Evolutionary conservation across 2,113 vertebrate species (phyloP).

Genomic region (Lontra canadensis): DNA sequence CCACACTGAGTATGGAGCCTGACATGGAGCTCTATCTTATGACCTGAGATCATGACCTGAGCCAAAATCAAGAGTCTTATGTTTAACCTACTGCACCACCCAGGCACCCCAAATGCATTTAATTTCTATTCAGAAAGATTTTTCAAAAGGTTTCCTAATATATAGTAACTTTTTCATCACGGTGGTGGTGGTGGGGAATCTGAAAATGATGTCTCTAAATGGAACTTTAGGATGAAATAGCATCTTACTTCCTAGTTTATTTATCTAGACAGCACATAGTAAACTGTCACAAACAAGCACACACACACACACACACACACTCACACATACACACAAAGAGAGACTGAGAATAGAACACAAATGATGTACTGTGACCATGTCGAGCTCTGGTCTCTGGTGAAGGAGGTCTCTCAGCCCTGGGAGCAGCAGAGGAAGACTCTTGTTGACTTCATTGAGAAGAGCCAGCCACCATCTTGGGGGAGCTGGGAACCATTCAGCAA

Average conservation of each 20-base stretch:
- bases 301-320: not conserved
- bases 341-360: not conserved
- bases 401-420: not conserved
- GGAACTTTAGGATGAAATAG: not conserved
- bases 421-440: not conserved
- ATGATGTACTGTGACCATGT: not conserved
- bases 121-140: not conserved
- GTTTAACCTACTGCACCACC: not conserved
- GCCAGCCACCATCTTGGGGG: not conserved
- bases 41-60: not conserved
- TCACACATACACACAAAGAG: not conserved
- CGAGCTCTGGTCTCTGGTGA: too few species aligned
- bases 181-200: rapidly evolving
- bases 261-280: not conserved
- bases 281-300: not conserved
- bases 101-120: not conserved
- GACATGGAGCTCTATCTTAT: not conserved
- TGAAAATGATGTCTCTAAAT: not conserved
- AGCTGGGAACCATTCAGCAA: not conserved
- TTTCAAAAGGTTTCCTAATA: not conserved
- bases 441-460: not conserved
- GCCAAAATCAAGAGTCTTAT: not conserved
- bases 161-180: not conserved
- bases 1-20: not conserved
- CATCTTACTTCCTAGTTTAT: not conserved